phyloP scores from a whole-genome alignment of 2,888 invertebrate species.

The Eristalinus sepulchralis region DNA sequence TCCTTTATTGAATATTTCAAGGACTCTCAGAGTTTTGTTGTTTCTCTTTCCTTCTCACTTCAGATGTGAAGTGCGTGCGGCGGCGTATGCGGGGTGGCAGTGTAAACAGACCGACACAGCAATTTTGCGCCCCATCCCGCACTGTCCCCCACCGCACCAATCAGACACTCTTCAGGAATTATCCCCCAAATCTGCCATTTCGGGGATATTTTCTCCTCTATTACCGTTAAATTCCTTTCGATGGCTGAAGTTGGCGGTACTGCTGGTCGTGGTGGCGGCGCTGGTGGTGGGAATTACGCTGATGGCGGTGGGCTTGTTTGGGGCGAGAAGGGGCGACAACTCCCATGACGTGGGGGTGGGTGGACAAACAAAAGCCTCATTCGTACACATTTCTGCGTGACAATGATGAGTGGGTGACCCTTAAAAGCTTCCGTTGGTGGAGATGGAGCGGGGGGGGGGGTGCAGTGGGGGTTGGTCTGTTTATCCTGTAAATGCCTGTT shows the following conservation, averaged over 20 bases:
- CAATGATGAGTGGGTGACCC: constrained; percentile 70
- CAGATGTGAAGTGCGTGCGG: background rate
- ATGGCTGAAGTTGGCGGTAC: background rate
- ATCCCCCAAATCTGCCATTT: constrained; percentile 68
- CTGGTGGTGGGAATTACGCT: background rate
- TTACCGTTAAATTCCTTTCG: constrained; percentile 53
- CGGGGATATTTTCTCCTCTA: constrained; percentile 63
- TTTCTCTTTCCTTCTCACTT: background rate
- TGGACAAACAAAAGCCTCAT: constrained; percentile 32
- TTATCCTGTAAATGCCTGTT: constrained; percentile 35
- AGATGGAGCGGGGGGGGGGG: background rate
- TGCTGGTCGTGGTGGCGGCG: background rate
- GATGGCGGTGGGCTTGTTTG: too few species aligned
- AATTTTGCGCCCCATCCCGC: constrained; percentile 37
- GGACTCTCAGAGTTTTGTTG: constrained; percentile 45
- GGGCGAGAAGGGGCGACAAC: too few species aligned
- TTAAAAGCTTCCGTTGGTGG: constrained; percentile 60
- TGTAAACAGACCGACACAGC: constrained; percentile 65
- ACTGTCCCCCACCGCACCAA: constrained; percentile 42
- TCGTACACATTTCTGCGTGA: constrained; percentile 50
- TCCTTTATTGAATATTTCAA: constrained; percentile 68
- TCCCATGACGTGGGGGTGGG: background rate
- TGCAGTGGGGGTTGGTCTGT: constrained; percentile 5
- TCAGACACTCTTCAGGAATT: constrained; percentile 69
- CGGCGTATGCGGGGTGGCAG: background rate